Base-by-base conservation (phyloP, 2,888 invertebrate species). In the Dichetophora obliterata region DNA sequence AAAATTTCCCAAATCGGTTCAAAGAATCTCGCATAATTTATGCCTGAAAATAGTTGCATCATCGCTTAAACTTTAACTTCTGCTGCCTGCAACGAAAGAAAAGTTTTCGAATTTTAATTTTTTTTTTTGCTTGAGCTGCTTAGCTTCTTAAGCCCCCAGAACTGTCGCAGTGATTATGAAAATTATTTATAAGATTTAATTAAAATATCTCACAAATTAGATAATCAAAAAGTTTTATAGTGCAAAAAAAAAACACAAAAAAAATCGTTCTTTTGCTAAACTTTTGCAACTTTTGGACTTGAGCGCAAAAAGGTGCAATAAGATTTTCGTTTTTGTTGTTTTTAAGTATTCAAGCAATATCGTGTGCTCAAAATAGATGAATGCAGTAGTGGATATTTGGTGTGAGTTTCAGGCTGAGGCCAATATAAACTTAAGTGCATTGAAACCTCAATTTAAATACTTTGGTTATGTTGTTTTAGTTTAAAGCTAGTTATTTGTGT, bases 101-200 rank as follows among this genome's bases (percentile, higher is more conserved):
- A 52, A 27, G 50, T 43, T 48, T 48, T 31, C 16, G 14, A 3
- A 9, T 52, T 69, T n/a, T 69, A 5, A 1, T 27, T 2, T 69
- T 69, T 22, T 69, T n/a, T n/a, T n/a, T n/a, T n/a, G 16, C 54
- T 19, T 54, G 8, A 6, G 2, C 27, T 43, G 50, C 69, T 22
- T 27, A 52, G 27, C 52, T 52, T 43, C 65, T n/a, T 65, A 3
- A 19, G n/a, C n/a, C n/a, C n/a, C 50, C 22, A 19, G 6, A 63
- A 72, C 37, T 48, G 61, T 73, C 24, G 31, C 48, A 43, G 31
- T 34, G 52, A 52, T 74, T 75, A 57, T 34, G 63, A 34, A 75
- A 70, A 75, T 75, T 70, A 61, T 69, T 75, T 70, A 75, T 70
- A 70, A n/a, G 52, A 75, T 70, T 75, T 75, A 75, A 75, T 75